Base-by-base conservation (phyloP, 2,113 vertebrate genomes). In the Sander lucioperca region DNA sequence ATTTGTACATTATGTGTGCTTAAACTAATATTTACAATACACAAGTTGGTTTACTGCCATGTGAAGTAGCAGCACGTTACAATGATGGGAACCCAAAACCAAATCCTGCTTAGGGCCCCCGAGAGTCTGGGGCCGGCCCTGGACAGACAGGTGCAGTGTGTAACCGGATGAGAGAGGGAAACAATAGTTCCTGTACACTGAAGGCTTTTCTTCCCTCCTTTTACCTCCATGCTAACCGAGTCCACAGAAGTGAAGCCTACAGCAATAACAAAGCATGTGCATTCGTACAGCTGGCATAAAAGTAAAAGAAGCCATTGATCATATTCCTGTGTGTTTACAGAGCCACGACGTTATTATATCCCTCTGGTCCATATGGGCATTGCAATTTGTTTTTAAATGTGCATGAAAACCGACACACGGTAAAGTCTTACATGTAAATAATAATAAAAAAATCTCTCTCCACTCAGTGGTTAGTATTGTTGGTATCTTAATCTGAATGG, bases 261-360 rank as follows among this genome's bases (percentile, higher is more conserved):
- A 89, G 87, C 85, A 58, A 67, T 43, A 75, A 82, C 57, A 36
- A 71, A 23, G 66, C 23, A n/a, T 21, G 56, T 58, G 72, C 76
- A 73, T 84, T 86, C 57, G 73, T 74, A 58, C n/a, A 62, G 39
- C 68, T 70, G 59, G 62, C 69, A 83, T 83, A 47, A 83, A 89
- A 86, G 88, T 73, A 58, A 80, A 65, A 91, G 79, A 85, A 89
- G 33, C 70, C 59, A 88, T 83, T 86, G 85, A 92, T 92, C 87
- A 79, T 71, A 50, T 23, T 72, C 39, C 48, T 6, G 68, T 75
- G 79, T 86, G 74, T 65, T 81, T 72, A 59, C 51, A 58, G 30
- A 65, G 71, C 47, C 56, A 21, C 64, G 39, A 76, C 70, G 83
- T 88, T 79, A 71, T 69, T 86, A 0, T 3, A 39, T 84, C 76